A percentile compares a stretch with the other conserved stretches of the same genome.
These are phyloP conservation scores for Butastur rufipennis DNA, from an alignment of 2,113 vertebrate genomes.

Conservation along the genomic window DNA sequence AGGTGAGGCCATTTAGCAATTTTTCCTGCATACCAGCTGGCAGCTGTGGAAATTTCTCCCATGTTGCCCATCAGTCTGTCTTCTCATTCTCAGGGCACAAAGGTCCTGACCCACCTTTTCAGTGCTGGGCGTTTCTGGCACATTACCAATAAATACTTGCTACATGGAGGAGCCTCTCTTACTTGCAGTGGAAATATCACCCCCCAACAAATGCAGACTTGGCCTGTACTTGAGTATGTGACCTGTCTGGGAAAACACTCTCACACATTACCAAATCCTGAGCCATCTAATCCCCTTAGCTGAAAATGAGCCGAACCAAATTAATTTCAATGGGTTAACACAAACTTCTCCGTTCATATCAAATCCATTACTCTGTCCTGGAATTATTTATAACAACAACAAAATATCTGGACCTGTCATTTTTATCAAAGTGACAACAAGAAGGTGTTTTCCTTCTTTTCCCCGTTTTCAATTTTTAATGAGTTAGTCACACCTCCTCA, in stretches of 20 bases:
- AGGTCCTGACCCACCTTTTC: background rate
- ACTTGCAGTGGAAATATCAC: background rate
- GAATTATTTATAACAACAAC: slow-evolving; percentile 28
- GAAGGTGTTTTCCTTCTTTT: background rate
- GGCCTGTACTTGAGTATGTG: background rate
- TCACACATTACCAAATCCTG: background rate
- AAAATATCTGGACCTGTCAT: background rate
- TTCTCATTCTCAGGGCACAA: background rate
- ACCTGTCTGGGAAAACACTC: background rate
- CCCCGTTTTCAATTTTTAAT: background rate
- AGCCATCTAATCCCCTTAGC: slow-evolving; percentile 19
- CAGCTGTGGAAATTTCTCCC: background rate
- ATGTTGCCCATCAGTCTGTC: background rate
- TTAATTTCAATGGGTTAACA: slow-evolving; percentile 49
- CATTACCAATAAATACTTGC: accelerated
- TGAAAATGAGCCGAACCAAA: slow-evolving; percentile 10
- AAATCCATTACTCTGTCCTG: background rate
- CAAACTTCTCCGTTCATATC: background rate
- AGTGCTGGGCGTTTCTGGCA: background rate
- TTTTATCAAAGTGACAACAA: slow-evolving; percentile 35
- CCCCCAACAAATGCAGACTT: background rate
- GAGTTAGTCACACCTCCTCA: slow-evolving; percentile 18
- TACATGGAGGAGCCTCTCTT: background rate
- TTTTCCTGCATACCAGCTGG: background rate
- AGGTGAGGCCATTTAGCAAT: background rate